Conservation (phyloP, 2,888 invertebrate species). For the Limenitis camilla region DNA sequence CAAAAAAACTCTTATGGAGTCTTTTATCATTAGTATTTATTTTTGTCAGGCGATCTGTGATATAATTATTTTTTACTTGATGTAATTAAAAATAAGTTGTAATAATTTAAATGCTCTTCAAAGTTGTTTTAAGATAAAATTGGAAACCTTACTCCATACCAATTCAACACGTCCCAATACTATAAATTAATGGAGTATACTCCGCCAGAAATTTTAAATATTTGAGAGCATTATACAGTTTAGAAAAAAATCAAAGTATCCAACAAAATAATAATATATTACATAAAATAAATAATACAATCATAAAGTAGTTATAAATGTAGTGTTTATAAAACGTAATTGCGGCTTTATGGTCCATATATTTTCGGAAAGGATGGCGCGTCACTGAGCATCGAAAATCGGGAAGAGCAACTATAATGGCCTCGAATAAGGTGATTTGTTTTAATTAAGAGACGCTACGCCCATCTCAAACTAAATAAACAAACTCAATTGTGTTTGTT, state of each 20-base stretch:
- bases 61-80: no score
- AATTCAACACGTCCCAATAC: constrained; percentile 41
- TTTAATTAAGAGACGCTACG: constrained; percentile 47
- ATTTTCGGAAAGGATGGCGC: constrained; percentile 47
- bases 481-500: constrained; percentile 39
- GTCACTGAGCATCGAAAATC: constrained; percentile 27
- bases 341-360: constrained; percentile 68
- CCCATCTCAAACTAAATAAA: constrained; percentile 34
- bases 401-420: constrained; percentile 21
- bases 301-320: constrained; percentile 73
- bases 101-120: not conserved
- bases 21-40: no score
- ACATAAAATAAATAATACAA: constrained; percentile 74
- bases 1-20: no score
- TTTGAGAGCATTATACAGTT: constrained; percentile 63
- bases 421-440: constrained; percentile 42
- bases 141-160: constrained; percentile 40
- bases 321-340: constrained; percentile 73
- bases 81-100: no score
- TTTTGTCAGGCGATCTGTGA: no score
- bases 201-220: constrained; percentile 71
- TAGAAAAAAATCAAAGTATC: constrained; percentile 68
- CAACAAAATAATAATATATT: constrained; percentile 67
- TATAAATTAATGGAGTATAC: constrained; percentile 72
- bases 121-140: not conserved